phyloP scores from a whole-genome alignment of 2,113 vertebrate genomes.

The Periophthalmodon schlosseri region DNA sequence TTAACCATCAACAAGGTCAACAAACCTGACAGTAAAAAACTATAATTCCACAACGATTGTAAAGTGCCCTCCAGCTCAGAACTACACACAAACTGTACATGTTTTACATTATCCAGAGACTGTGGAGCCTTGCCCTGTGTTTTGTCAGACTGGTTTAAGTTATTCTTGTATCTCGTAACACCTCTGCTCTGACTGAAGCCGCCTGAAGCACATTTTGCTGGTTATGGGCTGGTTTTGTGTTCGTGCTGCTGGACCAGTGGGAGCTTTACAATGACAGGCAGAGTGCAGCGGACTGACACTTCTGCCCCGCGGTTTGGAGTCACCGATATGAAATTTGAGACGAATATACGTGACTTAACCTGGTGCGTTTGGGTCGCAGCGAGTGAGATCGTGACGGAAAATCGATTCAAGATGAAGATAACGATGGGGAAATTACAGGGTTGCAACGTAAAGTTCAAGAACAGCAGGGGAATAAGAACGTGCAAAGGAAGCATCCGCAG shows the following conservation, averaged over 20 bases:
- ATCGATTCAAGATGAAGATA: neutral
- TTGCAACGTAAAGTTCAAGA: too few relatives aligned
- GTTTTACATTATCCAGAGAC: too few relatives aligned
- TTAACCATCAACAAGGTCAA: too few relatives aligned
- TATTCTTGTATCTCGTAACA: neutral
- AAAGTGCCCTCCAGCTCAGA: too few relatives aligned
- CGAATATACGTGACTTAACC: neutral
- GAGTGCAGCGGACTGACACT: slow-evolving; percentile 21
- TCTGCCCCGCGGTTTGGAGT: slow-evolving; percentile 44
- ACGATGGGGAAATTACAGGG: too few relatives aligned
- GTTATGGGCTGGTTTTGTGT: slow-evolving; percentile 16
- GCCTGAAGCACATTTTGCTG: slow-evolving; percentile 36
- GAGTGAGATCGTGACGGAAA: neutral
- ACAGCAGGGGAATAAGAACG: too few relatives aligned
- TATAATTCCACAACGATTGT: too few relatives aligned
- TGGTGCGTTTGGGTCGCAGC: neutral
- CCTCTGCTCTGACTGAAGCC: slow-evolving; percentile 19
- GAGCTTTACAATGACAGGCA: slow-evolving; percentile 44
- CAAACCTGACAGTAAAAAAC: too few relatives aligned
- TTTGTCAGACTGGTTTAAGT: neutral
- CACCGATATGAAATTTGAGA: neutral
- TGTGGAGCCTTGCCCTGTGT: too few relatives aligned
- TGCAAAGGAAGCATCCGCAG: too few relatives aligned
- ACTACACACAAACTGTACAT: too few relatives aligned
- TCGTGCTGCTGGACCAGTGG: slow-evolving; percentile 36